Base-by-base conservation (phyloP, 1,140 invertebrate species). In the Mactra quadrangularis region DNA sequence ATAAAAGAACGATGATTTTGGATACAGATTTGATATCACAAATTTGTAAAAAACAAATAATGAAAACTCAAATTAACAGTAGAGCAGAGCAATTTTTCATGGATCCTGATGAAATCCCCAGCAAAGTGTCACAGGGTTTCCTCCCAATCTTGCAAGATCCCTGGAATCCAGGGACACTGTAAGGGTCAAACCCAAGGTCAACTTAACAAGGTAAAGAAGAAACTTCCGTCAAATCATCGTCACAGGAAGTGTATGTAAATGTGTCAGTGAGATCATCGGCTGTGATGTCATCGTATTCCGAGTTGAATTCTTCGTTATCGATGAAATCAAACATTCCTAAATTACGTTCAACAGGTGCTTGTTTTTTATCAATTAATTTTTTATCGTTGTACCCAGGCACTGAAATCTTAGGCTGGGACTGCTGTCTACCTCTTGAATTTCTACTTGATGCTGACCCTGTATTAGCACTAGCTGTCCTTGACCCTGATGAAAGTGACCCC, bases 181-280 rank as follows among this genome's bases (percentile, higher is more conserved):
- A n/a, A n/a, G n/a, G n/a, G n/a, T n/a, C n/a, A n/a, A n/a, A n/a
- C n/a, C n/a, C n/a, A n/a, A n/a, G n/a, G n/a, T n/a, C n/a, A 50
- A 27, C 6, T 74, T 29, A 79, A 59, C 76, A 79, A 11, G 76
- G 76, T 45, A 79, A 29, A 11, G 76, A 79, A 17, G 76, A 79
- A 38, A 79, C 76, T 55, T 79, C 76, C 3, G 76, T 79, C 57
- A 79, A 35, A 79, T 79, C 76, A 70, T 79, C 76, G 31, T 78
- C 71, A 74, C 53, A 74, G 29, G 45, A 41, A 7, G 76, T 79
- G 22, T 70, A 79, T 27, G 76, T 79, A 31, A 70, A 79, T 2
- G 76, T 79, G 38, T 79, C 76, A 35, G 76, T 79, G 22, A 79
- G 35, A 70, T 79, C 62, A 33, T 79, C 76, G 7, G 76, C 70